Percentiles rank a stretch among this genome's conserved stretches.
phyloP scores from a whole-genome alignment of 2,888 invertebrate genomes.

The Eudasyphora cyanicolor region DNA sequence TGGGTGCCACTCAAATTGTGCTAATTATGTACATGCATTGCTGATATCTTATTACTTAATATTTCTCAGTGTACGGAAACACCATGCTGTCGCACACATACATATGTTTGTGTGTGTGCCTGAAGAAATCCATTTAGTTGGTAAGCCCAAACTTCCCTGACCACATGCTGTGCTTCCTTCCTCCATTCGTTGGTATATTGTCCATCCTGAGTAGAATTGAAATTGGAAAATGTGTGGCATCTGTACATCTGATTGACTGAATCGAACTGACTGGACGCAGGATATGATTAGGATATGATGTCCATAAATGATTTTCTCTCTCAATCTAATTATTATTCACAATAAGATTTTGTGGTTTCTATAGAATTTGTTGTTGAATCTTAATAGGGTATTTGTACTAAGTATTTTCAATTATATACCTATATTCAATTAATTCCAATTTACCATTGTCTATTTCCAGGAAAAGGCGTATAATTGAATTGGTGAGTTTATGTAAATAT shows the following conservation, averaged over 20 bases:
- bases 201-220: background rate
- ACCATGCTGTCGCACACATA: background rate
- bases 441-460: slow-evolving; percentile 1
- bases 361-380: background rate
- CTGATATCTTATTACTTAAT: too few relatives aligned
- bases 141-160: too few relatives aligned
- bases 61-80: too few relatives aligned
- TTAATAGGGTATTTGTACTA: background rate
- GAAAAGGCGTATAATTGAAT: background rate
- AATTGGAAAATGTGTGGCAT: background rate
- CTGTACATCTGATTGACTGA: background rate
- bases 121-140: background rate
- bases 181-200: background rate
- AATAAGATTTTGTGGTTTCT: slow-evolving; percentile 3
- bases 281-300: slow-evolving; percentile 1
- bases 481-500: slow-evolving; percentile 14
- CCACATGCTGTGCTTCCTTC: background rate
- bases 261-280: background rate
- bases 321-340: slow-evolving; percentile 42
- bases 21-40: too few relatives aligned
- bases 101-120: background rate
- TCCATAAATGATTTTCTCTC: background rate
- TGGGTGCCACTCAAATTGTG: too few relatives aligned
- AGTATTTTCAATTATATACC: background rate
- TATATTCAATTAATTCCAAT: background rate